Evolutionary conservation across 2,113 vertebrate genomes (phyloP).

Genomic region (Podarcis muralis): DNA sequence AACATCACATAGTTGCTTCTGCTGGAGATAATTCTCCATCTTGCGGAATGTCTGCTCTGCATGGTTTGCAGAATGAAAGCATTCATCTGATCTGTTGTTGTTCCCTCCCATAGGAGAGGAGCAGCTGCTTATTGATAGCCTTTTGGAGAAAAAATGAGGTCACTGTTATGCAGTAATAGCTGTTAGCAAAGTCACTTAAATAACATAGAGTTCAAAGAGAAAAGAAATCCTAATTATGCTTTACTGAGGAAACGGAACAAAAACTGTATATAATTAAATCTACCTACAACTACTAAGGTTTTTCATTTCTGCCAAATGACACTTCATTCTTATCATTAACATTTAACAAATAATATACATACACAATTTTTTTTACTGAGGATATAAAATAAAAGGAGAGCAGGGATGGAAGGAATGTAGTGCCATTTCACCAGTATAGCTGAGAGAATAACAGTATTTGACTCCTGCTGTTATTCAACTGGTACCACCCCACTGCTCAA

Average conservation of each 20-base stretch:
- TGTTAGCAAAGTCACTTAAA: no score
- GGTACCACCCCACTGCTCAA: no score
- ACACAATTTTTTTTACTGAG: neutral
- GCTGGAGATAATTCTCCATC: conserved; percentile 95
- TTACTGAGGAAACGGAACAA: no score
- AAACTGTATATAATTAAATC: neutral
- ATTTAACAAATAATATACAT: neutral
- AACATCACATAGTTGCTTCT: conserved; percentile 95
- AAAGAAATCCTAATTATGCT: no score
- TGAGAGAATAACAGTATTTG: no score
- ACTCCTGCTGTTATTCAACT: no score
- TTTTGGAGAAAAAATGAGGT: conserved; percentile 47
- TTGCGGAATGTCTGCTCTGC: conserved; percentile 93
- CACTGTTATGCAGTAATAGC: fast-evolving
- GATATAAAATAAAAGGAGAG: neutral
- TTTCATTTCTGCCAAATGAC: neutral
- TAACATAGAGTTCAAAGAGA: no score
- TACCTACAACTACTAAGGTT: neutral
- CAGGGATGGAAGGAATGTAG: no score
- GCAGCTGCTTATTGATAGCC: conserved; percentile 79
- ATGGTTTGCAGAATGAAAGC: conserved; percentile 89
- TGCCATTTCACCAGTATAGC: no score
- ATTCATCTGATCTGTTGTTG: conserved; percentile 84
- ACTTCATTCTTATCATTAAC: neutral
- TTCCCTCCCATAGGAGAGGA: conserved; percentile 78